Evolutionary conservation across 2,113 vertebrate genomes (phyloP).

Genomic region (Neofelis nebulosa): DNA sequence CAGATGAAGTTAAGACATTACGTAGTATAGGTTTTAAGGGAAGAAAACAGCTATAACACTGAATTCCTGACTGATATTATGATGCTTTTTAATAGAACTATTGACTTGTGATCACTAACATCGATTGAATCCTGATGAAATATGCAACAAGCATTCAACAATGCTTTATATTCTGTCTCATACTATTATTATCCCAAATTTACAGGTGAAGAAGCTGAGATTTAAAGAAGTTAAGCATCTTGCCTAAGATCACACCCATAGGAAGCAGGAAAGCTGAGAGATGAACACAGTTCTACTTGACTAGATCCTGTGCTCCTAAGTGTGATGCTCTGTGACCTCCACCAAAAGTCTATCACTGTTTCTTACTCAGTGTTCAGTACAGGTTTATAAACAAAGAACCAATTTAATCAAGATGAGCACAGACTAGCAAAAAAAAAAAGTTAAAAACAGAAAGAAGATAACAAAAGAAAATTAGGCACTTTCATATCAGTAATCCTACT

Average conservation of each 20-base stretch:
- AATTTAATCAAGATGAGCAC: background rate
- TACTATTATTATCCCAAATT: background rate
- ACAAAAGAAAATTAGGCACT: background rate
- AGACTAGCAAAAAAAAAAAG: background rate
- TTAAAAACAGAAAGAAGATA: background rate
- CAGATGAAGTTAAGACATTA: background rate
- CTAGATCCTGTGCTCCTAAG: background rate
- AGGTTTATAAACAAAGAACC: background rate
- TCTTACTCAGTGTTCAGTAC: background rate
- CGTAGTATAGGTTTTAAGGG: background rate
- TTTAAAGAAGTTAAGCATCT: background rate
- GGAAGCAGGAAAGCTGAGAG: background rate
- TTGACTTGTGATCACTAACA: background rate
- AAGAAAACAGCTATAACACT: background rate
- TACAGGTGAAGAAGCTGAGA: background rate
- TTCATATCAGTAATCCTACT: background rate
- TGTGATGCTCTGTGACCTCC: background rate
- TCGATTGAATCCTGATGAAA: background rate
- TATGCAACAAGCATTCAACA: too few species aligned
- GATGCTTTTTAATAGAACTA: background rate
- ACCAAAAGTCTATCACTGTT: background rate
- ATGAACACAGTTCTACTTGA: background rate
- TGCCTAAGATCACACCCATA: background rate
- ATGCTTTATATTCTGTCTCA: background rate
- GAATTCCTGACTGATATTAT: too few species aligned